Evolutionary conservation across 2,113 vertebrate species (phyloP), one percentile per base, ranked within the genome.

Genomic region (Marmota flaviventris): DNA sequence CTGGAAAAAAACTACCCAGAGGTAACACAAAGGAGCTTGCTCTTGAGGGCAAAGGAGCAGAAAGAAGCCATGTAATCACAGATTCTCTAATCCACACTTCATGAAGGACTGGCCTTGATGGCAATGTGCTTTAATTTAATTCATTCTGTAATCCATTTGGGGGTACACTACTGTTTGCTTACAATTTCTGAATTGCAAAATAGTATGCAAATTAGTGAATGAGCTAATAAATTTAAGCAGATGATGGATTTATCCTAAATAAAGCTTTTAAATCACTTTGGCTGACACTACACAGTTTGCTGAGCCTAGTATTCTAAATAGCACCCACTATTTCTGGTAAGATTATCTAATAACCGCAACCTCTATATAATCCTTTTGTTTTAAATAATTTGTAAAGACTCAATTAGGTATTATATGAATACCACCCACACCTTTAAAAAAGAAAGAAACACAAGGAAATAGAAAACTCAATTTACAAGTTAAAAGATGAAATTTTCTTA

Each of bases 381-480:
- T 97, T 58, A 97, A 97, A 95, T 94, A 94, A 96, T 91, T 96
- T 95, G 25, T 61, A 91, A 11, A 79, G 37, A 86, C 89, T 96
- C 95, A 92, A 94, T 93, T 93, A 96, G 34, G 20, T 81, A 91
- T 95, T 96, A 96, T 24, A 89, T 73, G 96, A 98, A 97, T 89
- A 97, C 29, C 77, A 92, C 91, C 85, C 70, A 95, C 78, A 93
- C 91, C 78, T 86, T 97, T 91, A 94, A 95, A 96, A 91, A 9
- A 82, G 58, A 94, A 91, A 85, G 37, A 95, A 76, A 96, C 27
- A 70, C 45, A 69, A 92, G 22, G n/a, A 98, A n/a, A 85, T 89
- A 17, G 53, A 97, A 93, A 63, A 96, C 93, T 51, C 70, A 95
- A 84, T 94, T 96, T 93, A 69, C 84, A 95, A 96, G 75, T 87